A percentile compares a stretch with the other conserved stretches of the same genome.
These are phyloP conservation scores for Muschampia plurimacula DNA, from an alignment of 2,888 invertebrate genomes.

Conservation along the genomic window DNA sequence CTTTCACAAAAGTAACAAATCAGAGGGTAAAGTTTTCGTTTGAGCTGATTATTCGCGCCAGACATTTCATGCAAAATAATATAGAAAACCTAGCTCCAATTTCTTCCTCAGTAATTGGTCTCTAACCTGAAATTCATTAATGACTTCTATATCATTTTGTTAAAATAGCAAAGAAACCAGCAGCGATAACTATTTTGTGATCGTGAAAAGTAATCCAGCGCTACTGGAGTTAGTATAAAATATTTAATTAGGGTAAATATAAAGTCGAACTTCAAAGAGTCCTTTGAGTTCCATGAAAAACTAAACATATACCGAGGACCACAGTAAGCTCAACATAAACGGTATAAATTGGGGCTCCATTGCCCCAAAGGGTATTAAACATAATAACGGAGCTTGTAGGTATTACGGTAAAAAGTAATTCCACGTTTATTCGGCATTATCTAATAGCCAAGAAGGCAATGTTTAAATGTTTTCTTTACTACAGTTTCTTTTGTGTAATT, in stretches of 20 bases:
- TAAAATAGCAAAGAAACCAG: neutral
- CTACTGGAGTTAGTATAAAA: neutral
- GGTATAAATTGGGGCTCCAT: slow-evolving; percentile 20
- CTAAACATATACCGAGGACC: neutral
- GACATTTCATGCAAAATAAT: slow-evolving; percentile 12
- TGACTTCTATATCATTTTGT: neutral
- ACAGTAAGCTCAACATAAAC: slow-evolving; percentile 19
- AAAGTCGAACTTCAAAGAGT: slow-evolving; percentile 11
- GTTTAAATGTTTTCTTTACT: slow-evolving; percentile 66
- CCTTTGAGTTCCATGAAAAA: slow-evolving; percentile 22
- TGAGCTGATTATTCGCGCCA: slow-evolving; percentile 22
- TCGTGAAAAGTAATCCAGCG: neutral
- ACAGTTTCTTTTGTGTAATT: slow-evolving; percentile 80
- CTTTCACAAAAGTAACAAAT: slow-evolving; percentile 28
- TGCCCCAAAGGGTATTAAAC: slow-evolving; percentile 50
- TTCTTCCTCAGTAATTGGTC: neutral
- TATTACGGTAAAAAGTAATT: slow-evolving; percentile 58
- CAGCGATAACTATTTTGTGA: neutral
- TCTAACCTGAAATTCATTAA: neutral
- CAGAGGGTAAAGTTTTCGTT: slow-evolving; percentile 27
- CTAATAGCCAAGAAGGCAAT: slow-evolving; percentile 61
- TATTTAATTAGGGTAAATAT: slow-evolving; percentile 8
- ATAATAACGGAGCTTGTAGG: slow-evolving; percentile 57
- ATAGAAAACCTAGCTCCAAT: neutral
- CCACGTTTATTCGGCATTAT: slow-evolving; percentile 56